Evolutionary conservation across 2,888 invertebrate species (phyloP).

Genomic region (Dinocampus coccinellae): DNA sequence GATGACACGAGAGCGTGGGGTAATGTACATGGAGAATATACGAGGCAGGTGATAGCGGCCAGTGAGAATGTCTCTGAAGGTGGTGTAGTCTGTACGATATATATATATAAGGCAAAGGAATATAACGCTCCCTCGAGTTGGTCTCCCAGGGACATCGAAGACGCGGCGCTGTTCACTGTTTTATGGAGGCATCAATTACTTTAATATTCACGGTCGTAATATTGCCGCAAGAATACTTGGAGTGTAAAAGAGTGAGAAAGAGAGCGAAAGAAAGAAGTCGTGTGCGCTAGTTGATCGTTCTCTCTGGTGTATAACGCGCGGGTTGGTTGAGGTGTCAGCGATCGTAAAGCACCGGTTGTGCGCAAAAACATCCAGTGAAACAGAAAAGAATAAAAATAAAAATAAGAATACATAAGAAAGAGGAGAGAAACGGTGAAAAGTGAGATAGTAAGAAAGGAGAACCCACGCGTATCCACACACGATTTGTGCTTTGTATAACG

Average conservation of each 20-base stretch:
- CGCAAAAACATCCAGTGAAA: not conserved
- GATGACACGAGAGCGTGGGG: constrained; percentile 25
- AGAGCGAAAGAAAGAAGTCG: constrained; percentile 17
- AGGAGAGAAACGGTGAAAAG: not conserved
- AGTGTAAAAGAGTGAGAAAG: constrained; percentile 6
- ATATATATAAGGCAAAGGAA: constrained; percentile 27
- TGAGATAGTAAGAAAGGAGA: not conserved
- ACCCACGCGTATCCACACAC: constrained; percentile 26
- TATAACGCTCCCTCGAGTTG: constrained; percentile 45
- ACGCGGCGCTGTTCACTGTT: constrained; percentile 53
- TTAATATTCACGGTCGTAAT: constrained; percentile 63
- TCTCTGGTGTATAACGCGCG: not conserved
- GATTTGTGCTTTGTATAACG: constrained; percentile 48
- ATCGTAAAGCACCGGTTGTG: constrained; percentile 52
- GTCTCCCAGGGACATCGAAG: constrained; percentile 53
- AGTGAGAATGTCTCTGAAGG: constrained; percentile 33
- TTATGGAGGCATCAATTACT: constrained; percentile 65
- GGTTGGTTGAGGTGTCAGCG: constrained; percentile 57
- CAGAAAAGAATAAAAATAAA: too few relatives aligned
- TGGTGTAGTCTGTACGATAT: not conserved
- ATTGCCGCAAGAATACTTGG: constrained; percentile 45
- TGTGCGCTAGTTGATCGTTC: constrained; percentile 14
- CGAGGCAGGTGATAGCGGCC: constrained; percentile 39
- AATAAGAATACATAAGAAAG: too few relatives aligned
- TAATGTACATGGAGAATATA: constrained; percentile 42